Percentiles rank a stretch among this genome's conserved stretches.
phyloP scores from a whole-genome alignment of 1,140 invertebrate species.

The Cryptotermes secundus region DNA sequence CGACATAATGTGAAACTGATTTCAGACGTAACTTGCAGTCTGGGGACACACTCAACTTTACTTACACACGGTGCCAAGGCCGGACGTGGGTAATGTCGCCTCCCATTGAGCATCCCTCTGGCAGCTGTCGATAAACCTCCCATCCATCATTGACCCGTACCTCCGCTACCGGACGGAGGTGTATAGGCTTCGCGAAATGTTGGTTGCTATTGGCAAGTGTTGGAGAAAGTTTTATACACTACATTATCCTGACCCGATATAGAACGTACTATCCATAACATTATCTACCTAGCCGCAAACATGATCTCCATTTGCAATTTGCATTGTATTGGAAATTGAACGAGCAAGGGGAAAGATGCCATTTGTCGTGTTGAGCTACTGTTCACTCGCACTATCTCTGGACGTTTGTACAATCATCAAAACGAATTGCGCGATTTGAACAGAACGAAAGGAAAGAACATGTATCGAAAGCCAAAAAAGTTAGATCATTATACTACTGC shows the following conservation, averaged over 20 bases:
- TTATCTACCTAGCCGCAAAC: neutral
- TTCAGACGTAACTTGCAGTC: neutral
- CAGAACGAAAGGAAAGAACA: no score
- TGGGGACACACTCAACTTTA: neutral
- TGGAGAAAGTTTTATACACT: neutral
- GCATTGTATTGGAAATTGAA: conserved; percentile 6
- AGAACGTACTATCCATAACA: neutral
- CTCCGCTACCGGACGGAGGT: neutral
- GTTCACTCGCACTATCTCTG: neutral
- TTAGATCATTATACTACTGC: neutral
- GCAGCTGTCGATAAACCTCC: conserved; percentile 1
- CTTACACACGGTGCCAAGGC: no score
- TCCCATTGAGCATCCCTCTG: neutral
- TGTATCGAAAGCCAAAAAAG: neutral
- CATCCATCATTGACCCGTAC: neutral
- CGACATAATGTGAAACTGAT: neutral
- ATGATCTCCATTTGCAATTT: neutral
- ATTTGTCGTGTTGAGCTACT: neutral
- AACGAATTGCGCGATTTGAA: neutral
- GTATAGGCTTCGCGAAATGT: neutral
- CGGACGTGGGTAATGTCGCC: no score
- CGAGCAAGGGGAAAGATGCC: neutral
- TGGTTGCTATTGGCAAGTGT: conserved; percentile 8
- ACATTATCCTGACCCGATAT: no score
- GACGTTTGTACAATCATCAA: neutral